Conservation (phyloP, 2,888 invertebrate genomes). For the Chrysolina americana region DNA sequence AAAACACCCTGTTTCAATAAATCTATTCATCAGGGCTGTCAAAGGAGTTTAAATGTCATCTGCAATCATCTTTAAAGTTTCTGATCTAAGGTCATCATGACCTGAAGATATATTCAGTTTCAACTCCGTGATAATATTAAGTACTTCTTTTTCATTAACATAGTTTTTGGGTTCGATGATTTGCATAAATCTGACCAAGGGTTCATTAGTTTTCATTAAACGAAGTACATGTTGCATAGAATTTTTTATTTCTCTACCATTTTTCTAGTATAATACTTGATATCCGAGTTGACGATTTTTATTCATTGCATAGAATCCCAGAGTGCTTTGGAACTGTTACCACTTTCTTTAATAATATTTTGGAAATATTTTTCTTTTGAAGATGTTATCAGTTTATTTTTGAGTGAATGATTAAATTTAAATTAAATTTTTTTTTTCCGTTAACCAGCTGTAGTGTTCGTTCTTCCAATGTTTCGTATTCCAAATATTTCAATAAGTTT, state of each 20-base stretch:
- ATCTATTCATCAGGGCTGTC: not conserved
- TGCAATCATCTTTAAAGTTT: not conserved
- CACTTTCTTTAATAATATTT: too few relatives aligned
- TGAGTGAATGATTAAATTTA: too few relatives aligned
- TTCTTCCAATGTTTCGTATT: too few relatives aligned
- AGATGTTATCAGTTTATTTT: too few relatives aligned
- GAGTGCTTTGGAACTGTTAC: too few relatives aligned
- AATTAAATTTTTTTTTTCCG: too few relatives aligned
- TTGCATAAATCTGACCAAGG: not conserved
- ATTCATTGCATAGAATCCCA: too few relatives aligned
- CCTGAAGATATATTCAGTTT: not conserved
- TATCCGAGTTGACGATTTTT: too few relatives aligned
- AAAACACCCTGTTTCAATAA: not conserved
- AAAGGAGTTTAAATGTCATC: conserved; percentile 4
- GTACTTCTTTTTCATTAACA: not conserved
- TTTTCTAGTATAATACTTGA: not conserved
- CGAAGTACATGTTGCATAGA: not conserved
- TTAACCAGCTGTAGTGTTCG: too few relatives aligned
- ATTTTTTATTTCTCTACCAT: not conserved
- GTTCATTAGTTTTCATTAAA: not conserved
- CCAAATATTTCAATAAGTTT: too few relatives aligned
- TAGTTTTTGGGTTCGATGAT: not conserved
- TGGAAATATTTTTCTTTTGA: too few relatives aligned
- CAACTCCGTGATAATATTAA: not conserved
- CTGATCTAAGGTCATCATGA: not conserved